Evolutionary conservation across 2,888 invertebrate genomes (phyloP), one percentile per base, ranked within the genome.

Genomic region (Latrodectus elegans): DNA sequence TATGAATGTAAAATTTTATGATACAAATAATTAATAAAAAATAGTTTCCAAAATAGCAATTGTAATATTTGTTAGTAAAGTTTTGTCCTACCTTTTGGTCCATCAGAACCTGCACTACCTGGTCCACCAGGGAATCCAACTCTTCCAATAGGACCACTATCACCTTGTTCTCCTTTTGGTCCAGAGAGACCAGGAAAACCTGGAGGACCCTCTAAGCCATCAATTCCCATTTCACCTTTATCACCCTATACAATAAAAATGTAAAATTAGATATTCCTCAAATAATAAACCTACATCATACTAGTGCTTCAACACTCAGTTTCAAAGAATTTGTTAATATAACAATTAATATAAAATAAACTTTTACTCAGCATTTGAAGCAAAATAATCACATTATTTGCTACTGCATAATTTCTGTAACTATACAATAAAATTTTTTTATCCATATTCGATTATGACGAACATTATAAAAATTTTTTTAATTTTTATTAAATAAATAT

Each of bases 61-160:
- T 38, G 38, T 38, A 38, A 38, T 38, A 38, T 38, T 14, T 11
- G 67, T 15, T 38, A 1, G 6, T 1, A 3, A 6, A 38, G 38
- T 38, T 38, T 38, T 38, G 38, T 38, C 38, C 14, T 78, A 88
- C 88, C 88, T 78, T 84, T 76, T 60, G 77, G 81, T 17, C 88
- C 88, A 73, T 71, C 38, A n/a, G 85, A 85, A 0, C 88, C 88
- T 52, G 82, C 60, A 77, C 53, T 68, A 70, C 89, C 89, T 14
- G 89, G 83, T 77, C 87, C 89, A 6, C 92, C 92, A 17, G 91
- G 91, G 55, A 89, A 90, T 11, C 92, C 92, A 90, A 90, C 89
- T 79, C 85, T 88, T 26, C 92, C 89, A 9, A 78, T 68, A 55
- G 72, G 14, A 14, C 89, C 92, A 55, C 89, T 82, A 77, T 72